Percentiles rank a stretch among this genome's conserved stretches.
These are phyloP conservation scores for Chloroceryle aenea DNA, from an alignment of 2,113 vertebrate genomes.

Conservation along the genomic window DNA sequence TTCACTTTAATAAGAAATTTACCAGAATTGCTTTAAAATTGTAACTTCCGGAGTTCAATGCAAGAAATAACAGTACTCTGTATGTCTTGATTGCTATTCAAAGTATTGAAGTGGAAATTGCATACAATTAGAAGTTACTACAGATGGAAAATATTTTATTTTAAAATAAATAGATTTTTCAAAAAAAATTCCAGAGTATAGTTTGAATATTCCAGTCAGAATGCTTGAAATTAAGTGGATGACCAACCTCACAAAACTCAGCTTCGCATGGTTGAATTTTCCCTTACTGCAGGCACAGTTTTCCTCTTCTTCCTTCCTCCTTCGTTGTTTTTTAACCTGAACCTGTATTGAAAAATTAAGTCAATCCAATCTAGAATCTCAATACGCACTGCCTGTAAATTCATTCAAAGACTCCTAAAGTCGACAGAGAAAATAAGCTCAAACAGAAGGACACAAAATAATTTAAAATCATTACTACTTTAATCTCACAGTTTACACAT, in stretches of 20 bases:
- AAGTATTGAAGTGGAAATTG: background rate
- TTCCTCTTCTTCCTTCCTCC: conserved; percentile 60
- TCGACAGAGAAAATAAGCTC: background rate
- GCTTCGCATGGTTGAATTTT: conserved; percentile 38
- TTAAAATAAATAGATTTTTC: background rate
- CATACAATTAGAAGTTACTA: background rate
- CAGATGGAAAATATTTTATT: background rate
- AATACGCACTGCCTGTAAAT: background rate
- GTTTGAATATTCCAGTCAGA: background rate
- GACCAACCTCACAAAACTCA: conserved; percentile 69
- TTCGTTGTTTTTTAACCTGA: conserved; percentile 68
- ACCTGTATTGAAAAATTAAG: conserved; percentile 69
- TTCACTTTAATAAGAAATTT: background rate
- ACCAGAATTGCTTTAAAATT: background rate
- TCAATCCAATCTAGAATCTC: background rate
- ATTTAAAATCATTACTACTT: background rate
- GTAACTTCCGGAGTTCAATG: background rate
- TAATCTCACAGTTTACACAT: background rate
- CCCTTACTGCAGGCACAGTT: conserved; percentile 57
- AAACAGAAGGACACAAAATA: background rate
- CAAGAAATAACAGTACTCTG: background rate
- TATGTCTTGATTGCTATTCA: background rate
- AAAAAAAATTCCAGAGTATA: background rate
- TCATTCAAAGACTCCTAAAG: background rate
- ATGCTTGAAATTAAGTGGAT: background rate